Evolutionary conservation across 2,797 vertebrate genomes (phyloP).

Genomic region (Dermochelys coriacea): DNA sequence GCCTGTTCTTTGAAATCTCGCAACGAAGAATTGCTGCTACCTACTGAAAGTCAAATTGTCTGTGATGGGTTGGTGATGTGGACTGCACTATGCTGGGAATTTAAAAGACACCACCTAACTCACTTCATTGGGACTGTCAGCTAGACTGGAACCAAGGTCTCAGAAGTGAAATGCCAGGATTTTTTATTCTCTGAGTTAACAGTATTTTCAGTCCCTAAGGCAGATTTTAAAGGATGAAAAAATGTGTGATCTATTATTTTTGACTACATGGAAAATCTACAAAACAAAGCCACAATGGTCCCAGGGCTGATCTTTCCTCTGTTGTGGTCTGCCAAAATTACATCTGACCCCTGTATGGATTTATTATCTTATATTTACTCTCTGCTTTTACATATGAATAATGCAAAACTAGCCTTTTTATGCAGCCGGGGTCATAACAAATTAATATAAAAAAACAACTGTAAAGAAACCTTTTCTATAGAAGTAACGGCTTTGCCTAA

Average conservation of each 20-base stretch:
- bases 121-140: not conserved
- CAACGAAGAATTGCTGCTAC: not conserved
- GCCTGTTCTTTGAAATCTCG: constrained; percentile 11
- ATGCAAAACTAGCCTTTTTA: not conserved
- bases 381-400: not conserved
- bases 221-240: not conserved
- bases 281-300: not conserved
- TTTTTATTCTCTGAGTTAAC: not conserved
- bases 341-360: not conserved
- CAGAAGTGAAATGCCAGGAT: constrained; percentile 22
- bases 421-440: not conserved
- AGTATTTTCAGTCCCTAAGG: not conserved
- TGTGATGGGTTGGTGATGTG: not conserved
- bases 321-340: not conserved
- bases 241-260: not conserved
- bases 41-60: constrained; percentile 21
- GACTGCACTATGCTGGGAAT: not conserved
- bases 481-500: constrained; percentile 1
- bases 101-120: constrained; percentile 1
- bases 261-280: not conserved
- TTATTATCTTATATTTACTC: not conserved
- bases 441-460: constrained; percentile 22
- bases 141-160: constrained; percentile 1
- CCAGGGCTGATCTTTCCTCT: not conserved
- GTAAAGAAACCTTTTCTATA: not conserved